Base-by-base conservation (phyloP, 1,140 invertebrate genomes). In the Drosophila elegans region DNA sequence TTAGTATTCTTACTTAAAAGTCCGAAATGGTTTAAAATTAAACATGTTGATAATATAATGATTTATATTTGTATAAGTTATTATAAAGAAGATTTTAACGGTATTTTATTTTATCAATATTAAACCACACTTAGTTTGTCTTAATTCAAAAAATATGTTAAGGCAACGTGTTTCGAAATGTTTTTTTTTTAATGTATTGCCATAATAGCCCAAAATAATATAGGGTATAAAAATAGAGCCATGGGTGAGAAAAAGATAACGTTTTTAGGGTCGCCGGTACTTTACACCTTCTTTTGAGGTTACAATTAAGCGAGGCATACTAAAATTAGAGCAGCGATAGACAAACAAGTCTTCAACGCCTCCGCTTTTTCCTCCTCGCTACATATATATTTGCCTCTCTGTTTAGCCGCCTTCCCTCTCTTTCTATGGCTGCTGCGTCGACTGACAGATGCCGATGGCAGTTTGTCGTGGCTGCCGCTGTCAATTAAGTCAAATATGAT, bases 401-500 rank as follows among this genome's bases (percentile, higher is more conserved):
- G 10, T 38, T 21, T 12, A 7, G 32, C 39, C 32, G 7, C 13
- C 44, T 9, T 1, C 16, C 11, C 7, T 10, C 13, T 13, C 32
- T 29, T 9, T 63, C 59, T 36, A 9, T 13, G 49, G 46, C 55
- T 53, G 46, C 55, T 51, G 55, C 61, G 29, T 21, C 53, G 42
- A 7, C 69, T 63, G 68, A 74, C 74, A 76, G 68, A 78, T 76
- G 74, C 62, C 73, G 76, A 60, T 85, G 82, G 82, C 82, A 85
- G 78, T 86, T 81, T 86, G 82, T 86, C 82, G 82, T 86, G 83
- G 82, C 83, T 88, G 83, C 66, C 80, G 79, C 83, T 88, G 83
- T 88, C 83, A 88, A 88, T 88, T 88, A 88, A 88, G 83, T 88
- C 83, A 88, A 88, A 89, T 88, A 88, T 88, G 83, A 88, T 88